Conservation (phyloP, 2,888 invertebrate species). For the Temnothorax rugatulus region DNA sequence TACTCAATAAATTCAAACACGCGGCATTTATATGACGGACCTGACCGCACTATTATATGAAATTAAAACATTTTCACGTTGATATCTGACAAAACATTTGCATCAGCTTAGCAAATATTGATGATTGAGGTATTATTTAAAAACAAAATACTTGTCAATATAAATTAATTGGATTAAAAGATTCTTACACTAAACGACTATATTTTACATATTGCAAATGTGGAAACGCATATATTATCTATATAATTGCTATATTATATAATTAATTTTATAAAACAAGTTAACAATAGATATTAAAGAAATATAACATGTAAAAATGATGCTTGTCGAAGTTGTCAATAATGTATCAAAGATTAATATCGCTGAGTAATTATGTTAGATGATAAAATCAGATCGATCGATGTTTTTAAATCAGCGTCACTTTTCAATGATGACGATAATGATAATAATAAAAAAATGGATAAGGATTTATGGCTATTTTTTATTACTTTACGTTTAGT, state of each 20-base stretch:
- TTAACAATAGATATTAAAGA: background rate
- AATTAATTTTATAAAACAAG: background rate
- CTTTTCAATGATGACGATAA: background rate
- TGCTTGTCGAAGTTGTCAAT: background rate
- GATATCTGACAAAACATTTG: background rate
- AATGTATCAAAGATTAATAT: background rate
- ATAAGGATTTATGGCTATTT: background rate
- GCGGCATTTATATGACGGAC: background rate
- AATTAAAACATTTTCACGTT: constrained; percentile 13
- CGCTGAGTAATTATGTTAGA: background rate
- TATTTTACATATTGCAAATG: background rate
- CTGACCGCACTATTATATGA: background rate
- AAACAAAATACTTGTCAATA: background rate
- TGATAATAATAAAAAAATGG: too few species aligned
- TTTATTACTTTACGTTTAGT: background rate
- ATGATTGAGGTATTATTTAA: background rate
- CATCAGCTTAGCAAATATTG: constrained; percentile 7
- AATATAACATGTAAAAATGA: background rate
- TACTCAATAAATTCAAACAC: constrained; percentile 1
- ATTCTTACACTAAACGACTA: background rate
- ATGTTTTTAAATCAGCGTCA: background rate
- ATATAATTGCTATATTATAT: background rate
- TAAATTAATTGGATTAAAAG: background rate
- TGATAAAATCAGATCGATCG: background rate
- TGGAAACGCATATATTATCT: background rate